Evolutionary conservation across 2,113 vertebrate genomes (phyloP), one percentile per base, ranked within the genome.

Genomic region (Mandrillus leucophaeus): DNA sequence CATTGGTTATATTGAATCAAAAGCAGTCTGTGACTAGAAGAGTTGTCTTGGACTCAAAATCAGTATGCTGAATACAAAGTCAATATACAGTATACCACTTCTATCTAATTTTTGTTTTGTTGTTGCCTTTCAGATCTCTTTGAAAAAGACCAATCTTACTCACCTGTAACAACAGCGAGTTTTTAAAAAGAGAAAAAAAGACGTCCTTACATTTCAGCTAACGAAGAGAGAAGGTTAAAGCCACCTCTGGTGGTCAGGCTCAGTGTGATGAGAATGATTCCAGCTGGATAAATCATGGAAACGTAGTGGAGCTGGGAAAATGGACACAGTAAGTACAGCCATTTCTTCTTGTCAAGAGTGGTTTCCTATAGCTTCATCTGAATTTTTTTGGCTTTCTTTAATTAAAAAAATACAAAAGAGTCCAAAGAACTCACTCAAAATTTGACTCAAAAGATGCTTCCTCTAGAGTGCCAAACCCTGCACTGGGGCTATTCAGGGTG

Each of bases 51-150:
- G 40, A 92, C 55, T 93, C 23, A 52, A 76, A 94, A 94, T 92
- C 45, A 93, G 52, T 48, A 84, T 40, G 83, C 23, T 48, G 25
- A 86, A 86, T 45, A 93, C 13, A 86, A 83, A 90, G 43, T 91
- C 61, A 43, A 12, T 38, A 66, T 25, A 50, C 5, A 80, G 38
- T 27, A 81, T 64, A 84, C 45, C 86, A 61, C 68, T 45, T 94
- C n/a, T 82, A 25, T 79, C 27, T 96, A 55, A 75, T 83, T 94
- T 96, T 73, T 88, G 17, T 64, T 90, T 84, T 92, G 17, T 81
- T 89, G n/a, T 80, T 76, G 30, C 16, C 14, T 76, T 90, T 95
- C 89, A 73, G 79, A 88, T 73, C 25, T 23, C 40, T 92, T 83
- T 89, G 68, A 35, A 81, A 64, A 94, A 73, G 35, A 20, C n/a